Conservation (phyloP, 2,113 vertebrate species). For the Loxodonta africana region DNA sequence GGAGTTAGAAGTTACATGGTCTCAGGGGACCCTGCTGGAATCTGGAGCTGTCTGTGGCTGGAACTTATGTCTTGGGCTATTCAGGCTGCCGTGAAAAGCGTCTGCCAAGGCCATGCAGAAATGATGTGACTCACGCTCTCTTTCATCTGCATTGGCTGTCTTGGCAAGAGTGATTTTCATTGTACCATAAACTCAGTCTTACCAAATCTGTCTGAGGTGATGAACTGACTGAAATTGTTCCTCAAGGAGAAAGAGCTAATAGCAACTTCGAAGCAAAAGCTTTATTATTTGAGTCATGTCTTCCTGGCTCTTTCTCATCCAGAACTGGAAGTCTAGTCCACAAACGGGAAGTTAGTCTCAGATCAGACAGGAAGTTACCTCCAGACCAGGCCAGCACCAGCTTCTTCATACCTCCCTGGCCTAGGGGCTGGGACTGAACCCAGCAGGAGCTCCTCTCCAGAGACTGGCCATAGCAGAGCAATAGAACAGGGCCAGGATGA, state of each 20-base stretch:
- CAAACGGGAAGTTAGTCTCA: accelerated
- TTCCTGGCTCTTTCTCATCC: background rate
- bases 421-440: accelerated
- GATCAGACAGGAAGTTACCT: background rate
- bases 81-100: accelerated
- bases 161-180: background rate
- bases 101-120: background rate
- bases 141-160: background rate
- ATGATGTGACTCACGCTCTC: background rate
- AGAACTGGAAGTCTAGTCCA: background rate
- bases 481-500: background rate
- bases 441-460: background rate
- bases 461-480: accelerated
- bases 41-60: background rate
- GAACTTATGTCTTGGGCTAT: background rate
- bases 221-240: background rate
- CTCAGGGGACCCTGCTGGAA: accelerated
- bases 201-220: background rate
- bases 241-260: background rate
- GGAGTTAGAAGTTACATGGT: accelerated
- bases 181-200: background rate
- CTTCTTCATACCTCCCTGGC: background rate
- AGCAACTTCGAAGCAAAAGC: background rate
- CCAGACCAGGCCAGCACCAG: background rate
- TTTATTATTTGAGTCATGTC: background rate